A percentile compares a stretch with the other conserved stretches of the same genome.
phyloP scores from a whole-genome alignment of 2,113 vertebrate genomes.

The Ailurus styani region DNA sequence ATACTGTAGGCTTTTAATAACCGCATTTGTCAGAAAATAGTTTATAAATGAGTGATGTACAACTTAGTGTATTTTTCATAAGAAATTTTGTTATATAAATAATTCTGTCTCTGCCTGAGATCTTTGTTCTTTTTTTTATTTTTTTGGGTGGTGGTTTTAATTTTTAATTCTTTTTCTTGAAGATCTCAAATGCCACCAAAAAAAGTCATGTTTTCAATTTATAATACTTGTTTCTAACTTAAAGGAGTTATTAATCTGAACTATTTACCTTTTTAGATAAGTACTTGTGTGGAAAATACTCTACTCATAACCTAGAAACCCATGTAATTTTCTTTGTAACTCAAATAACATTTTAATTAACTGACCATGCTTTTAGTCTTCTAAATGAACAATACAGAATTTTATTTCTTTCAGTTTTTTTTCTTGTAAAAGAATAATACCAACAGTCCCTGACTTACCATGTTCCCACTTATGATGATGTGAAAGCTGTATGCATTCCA shows the following conservation, averaged over 20 bases:
- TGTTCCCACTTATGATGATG: not conserved
- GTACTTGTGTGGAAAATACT: constrained; percentile 45
- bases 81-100: constrained; percentile 45
- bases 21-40: constrained; percentile 73
- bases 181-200: constrained; percentile 15
- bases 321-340: constrained; percentile 34
- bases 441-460: not conserved
- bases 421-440: not conserved
- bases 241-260: constrained; percentile 56
- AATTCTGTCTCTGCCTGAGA: constrained; percentile 53
- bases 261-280: constrained; percentile 10
- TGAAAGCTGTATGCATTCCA: not conserved
- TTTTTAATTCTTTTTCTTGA: constrained; percentile 31
- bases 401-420: constrained; percentile 47
- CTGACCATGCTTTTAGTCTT: constrained; percentile 22
- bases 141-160: not conserved
- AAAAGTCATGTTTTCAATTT: constrained; percentile 64
- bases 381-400: not conserved
- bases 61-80: constrained; percentile 62
- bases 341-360: constrained; percentile 5
- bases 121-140: not conserved
- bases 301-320: constrained; percentile 13
- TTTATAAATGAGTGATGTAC: constrained; percentile 60
- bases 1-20: constrained; percentile 73
- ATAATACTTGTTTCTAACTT: constrained; percentile 27